A percentile compares a stretch with the other conserved stretches of the same genome.
These are phyloP conservation scores for Aphaenogaster rudis DNA, from an alignment of 1,140 invertebrate genomes.

Conservation along the genomic window DNA sequence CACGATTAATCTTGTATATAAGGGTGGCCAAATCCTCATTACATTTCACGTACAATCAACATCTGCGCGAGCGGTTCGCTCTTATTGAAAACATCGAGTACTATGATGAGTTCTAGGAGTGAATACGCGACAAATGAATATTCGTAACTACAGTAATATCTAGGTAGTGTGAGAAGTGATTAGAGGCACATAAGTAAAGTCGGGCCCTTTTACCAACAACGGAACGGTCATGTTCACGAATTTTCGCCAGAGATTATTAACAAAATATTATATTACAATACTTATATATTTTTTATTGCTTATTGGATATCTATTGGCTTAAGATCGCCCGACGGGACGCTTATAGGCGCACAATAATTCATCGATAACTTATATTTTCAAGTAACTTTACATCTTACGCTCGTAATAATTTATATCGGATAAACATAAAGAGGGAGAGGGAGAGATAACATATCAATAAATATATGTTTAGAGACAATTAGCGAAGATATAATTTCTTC, in stretches of 20 bases:
- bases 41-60: conserved; percentile 12
- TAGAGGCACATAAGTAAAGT: conserved; percentile 79
- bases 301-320: conserved; percentile 83
- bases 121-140: conserved; percentile 46
- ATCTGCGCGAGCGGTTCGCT: not conserved
- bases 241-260: conserved; percentile 83
- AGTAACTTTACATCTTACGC: conserved; percentile 65
- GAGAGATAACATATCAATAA: conserved; percentile 24
- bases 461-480: conserved; percentile 7
- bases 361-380: conserved; percentile 71
- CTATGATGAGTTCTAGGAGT: conserved; percentile 10
- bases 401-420: conserved; percentile 36
- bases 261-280: conserved; percentile 86
- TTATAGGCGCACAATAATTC: conserved; percentile 77
- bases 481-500: conserved; percentile 19
- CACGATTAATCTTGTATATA: conserved; percentile 18
- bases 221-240: conserved; percentile 82
- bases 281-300: conserved; percentile 84
- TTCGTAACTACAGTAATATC: conserved; percentile 24
- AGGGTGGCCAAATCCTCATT: not conserved
- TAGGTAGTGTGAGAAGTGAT: conserved; percentile 31
- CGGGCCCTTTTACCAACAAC: conserved; percentile 78
- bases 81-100: conserved; percentile 41
- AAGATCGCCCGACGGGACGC: conserved; percentile 77
- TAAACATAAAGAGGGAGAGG: conserved; percentile 7